Evolutionary conservation across 2,113 vertebrate species (phyloP).

Genomic region (Bufo bufo): DNA sequence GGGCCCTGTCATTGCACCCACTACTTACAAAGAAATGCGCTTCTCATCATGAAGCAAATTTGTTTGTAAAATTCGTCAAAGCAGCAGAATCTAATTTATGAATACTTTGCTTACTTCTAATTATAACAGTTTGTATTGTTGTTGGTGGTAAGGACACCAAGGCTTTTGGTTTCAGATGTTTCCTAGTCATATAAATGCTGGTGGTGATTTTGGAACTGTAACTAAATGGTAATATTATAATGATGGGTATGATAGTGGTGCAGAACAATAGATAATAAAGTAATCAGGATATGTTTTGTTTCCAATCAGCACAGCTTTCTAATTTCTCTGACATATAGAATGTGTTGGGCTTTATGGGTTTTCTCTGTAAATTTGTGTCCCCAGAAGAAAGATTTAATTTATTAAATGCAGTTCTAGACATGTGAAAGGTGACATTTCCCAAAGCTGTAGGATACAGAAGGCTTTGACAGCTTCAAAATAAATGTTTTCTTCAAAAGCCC

Average conservation of each 20-base stretch:
- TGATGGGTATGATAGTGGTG: too few relatives aligned
- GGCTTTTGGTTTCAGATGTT: background rate
- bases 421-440: slow-evolving; percentile 27
- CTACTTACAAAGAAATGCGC: too few relatives aligned
- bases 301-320: background rate
- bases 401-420: slow-evolving; percentile 17
- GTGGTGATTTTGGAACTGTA: background rate
- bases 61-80: too few relatives aligned
- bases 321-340: background rate
- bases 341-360: background rate
- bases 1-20: too few relatives aligned
- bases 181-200: background rate
- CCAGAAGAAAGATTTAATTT: background rate
- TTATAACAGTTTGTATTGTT: background rate
- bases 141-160: background rate
- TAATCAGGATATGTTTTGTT: background rate
- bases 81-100: too few relatives aligned
- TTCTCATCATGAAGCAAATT: too few relatives aligned
- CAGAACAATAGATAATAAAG: background rate
- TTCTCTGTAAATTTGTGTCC: background rate
- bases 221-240: too few relatives aligned
- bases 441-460: slow-evolving; percentile 18
- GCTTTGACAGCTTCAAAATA: slow-evolving; percentile 39
- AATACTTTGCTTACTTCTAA: background rate
- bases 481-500: slow-evolving; percentile 43